Base-by-base conservation (phyloP, 2,888 invertebrate species). In the Orthonevra nobilis region DNA sequence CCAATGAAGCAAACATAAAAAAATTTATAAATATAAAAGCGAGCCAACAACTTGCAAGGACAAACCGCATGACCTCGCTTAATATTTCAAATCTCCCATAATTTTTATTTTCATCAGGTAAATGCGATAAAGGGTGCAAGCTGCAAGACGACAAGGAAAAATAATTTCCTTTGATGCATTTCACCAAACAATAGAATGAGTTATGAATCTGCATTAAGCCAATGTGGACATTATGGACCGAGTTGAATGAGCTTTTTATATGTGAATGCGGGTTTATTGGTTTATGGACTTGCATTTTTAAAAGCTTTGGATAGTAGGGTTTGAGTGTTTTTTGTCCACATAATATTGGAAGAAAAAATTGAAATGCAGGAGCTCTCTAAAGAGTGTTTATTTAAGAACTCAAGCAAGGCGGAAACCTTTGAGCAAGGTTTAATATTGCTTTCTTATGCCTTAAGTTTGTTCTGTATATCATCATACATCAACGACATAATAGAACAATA, bases 151-250 rank as follows among this genome's bases (percentile, higher is more conserved):
- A 14, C 14, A 4, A 52, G 17, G 36, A 50, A n/a, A n/a, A 56
- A 75, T 75, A 69, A 54, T 63, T 63, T 63, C 26, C 34, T 34
- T 20, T 69, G 70, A 75, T 63, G 75, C 70, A 63, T 63, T 75
- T 66, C 44, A 40, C n/a, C 66, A 68, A 79, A 79, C 73, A 79
- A 79, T 73, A 61, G 61, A 73, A 73, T 73, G 73, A 79, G 73
- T 79, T 79, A 73, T 79, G 79, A 73, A 73, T 68, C 79, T 68
- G 79, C 79, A 73, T 73, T 61, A n/a, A 30, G 64, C 34, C 42
- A 36, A 46, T 72, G 60, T 66, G 60, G 50, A 58, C 54, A 36
- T 34, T 40, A 54, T 46, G n/a, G n/a, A n/a, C n/a, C n/a, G n/a
- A n/a, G n/a, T n/a, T n/a, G 52, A 42, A 34, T 46, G 32, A 3